Evolutionary conservation across 2,113 vertebrate genomes (phyloP).

Genomic region (Apeltes quadracus): DNA sequence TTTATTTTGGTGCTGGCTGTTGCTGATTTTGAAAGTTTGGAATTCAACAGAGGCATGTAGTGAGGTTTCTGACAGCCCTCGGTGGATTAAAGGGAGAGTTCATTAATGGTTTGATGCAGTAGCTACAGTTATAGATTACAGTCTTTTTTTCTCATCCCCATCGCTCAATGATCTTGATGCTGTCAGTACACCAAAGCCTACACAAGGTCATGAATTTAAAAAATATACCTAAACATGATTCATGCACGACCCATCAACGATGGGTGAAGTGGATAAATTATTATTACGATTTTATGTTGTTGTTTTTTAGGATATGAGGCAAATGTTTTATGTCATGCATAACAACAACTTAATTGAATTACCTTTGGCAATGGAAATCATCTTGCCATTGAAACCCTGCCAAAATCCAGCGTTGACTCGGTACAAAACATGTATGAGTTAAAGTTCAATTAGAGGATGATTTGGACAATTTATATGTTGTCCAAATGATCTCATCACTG

Average conservation of each 20-base stretch:
- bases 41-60: not conserved
- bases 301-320: too few relatives aligned
- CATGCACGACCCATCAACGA: not conserved
- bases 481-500: too few relatives aligned
- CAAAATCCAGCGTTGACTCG: not conserved
- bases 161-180: not conserved
- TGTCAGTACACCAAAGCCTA: not conserved
- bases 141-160: not conserved
- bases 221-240: not conserved
- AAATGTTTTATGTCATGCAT: too few relatives aligned
- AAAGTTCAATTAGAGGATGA: not conserved
- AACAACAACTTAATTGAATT: not conserved
- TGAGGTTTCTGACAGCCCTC: not conserved
- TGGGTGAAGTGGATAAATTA: not conserved
- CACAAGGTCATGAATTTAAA: not conserved
- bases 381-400: not conserved
- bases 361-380: not conserved
- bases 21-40: not conserved
- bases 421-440: not conserved
- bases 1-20: conserved; percentile 46
- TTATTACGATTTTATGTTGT: not conserved
- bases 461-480: too few relatives aligned
- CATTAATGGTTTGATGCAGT: not conserved
- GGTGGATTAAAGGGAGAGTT: not conserved
- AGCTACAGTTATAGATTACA: not conserved